These are phyloP conservation scores for Philonicus albiceps DNA, from an alignment of 2,888 invertebrate species.

Conservation along the genomic window DNA sequence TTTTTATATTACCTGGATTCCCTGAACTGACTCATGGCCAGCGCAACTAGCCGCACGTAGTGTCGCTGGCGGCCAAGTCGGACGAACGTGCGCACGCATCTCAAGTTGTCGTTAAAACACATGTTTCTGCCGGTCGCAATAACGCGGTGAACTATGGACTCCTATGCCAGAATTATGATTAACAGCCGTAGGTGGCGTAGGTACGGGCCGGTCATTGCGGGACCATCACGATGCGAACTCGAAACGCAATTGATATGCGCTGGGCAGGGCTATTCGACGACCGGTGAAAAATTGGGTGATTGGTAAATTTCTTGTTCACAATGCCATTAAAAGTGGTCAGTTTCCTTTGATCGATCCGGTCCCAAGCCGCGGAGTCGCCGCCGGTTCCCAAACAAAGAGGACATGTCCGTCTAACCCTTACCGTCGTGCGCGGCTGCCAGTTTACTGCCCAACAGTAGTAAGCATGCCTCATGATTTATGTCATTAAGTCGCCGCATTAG, in stretches of 20 bases:
- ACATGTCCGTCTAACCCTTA: slow-evolving; percentile 25
- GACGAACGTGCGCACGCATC: slow-evolving; percentile 33
- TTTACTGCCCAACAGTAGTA: slow-evolving; percentile 7
- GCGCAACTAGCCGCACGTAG: neutral
- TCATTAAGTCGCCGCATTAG: slow-evolving; percentile 25
- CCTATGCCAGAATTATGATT: neutral
- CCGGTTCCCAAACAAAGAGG: slow-evolving; percentile 8
- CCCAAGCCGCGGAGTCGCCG: neutral
- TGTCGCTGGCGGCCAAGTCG: neutral
- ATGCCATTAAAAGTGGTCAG: slow-evolving; percentile 31
- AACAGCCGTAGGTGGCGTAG: neutral
- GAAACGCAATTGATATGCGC: slow-evolving; percentile 16
- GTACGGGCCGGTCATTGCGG: slow-evolving; percentile 1
- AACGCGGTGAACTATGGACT: slow-evolving; percentile 22
- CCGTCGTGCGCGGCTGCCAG: neutral
- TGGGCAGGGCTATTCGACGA: neutral
- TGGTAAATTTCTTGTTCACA: slow-evolving; percentile 8
- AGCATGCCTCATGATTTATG: slow-evolving; percentile 25
- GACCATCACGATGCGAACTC: neutral
- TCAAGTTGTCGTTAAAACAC: slow-evolving; percentile 29
- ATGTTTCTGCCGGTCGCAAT: slow-evolving; percentile 16
- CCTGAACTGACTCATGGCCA: slow-evolving; percentile 39
- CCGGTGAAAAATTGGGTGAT: slow-evolving; percentile 32
- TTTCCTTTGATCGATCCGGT: slow-evolving; percentile 20
- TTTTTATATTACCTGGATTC: slow-evolving; percentile 43